Evolutionary conservation across 2,113 vertebrate species (phyloP).

Genomic region (Phalacrocorax carbo): DNA sequence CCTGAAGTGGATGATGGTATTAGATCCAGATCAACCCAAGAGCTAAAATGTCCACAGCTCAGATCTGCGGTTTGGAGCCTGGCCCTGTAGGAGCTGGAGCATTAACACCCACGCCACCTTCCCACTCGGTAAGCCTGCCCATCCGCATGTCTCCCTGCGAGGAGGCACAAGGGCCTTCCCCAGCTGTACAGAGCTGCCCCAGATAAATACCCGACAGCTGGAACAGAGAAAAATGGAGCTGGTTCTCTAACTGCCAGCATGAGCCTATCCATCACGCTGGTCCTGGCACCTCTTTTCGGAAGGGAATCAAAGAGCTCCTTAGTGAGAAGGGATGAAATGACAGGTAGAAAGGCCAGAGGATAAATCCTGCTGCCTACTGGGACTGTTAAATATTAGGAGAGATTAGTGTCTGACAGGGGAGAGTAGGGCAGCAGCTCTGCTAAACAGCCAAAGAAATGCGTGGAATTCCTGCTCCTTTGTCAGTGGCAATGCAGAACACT

Average conservation of each 20-base stretch:
- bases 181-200: slow-evolving; percentile 59
- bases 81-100: slow-evolving; percentile 11
- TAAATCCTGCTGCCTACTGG: slow-evolving; percentile 71
- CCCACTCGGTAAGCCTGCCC: background rate
- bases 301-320: slow-evolving; percentile 72
- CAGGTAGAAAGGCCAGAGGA: slow-evolving; percentile 73
- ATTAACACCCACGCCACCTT: slow-evolving; percentile 27
- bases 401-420: slow-evolving; percentile 72
- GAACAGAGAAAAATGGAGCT: slow-evolving; percentile 51
- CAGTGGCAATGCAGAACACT: slow-evolving; percentile 52
- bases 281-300: slow-evolving; percentile 72
- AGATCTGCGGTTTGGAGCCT: slow-evolving; percentile 22
- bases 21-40: slow-evolving; percentile 21
- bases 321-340: slow-evolving; percentile 75
- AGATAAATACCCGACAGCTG: slow-evolving; percentile 67
- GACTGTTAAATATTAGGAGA: slow-evolving; percentile 76
- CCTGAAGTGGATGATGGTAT: background rate
- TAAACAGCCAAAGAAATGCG: slow-evolving; percentile 65
- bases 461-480: slow-evolving; percentile 68
- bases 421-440: slow-evolving; percentile 69
- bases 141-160: background rate
- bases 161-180: slow-evolving; percentile 29
- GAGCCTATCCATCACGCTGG: slow-evolving; percentile 67
- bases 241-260: slow-evolving; percentile 59
- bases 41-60: slow-evolving; percentile 21